Conservation (phyloP, 2,888 invertebrate genomes). For the Mycalesis mineus region DNA sequence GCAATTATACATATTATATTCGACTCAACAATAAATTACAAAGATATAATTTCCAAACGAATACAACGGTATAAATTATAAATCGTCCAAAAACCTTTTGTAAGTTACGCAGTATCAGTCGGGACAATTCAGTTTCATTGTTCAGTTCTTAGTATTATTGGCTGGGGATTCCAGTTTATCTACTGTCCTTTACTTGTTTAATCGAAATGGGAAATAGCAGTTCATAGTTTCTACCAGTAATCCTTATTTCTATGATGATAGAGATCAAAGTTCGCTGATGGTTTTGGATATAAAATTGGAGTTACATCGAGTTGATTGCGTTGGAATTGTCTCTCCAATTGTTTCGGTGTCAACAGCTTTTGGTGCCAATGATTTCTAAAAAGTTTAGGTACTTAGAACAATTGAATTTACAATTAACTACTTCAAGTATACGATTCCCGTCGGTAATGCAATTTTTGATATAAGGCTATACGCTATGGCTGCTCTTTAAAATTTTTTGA, state of each 20-base stretch:
- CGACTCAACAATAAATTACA: neutral
- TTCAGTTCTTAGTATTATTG: conserved; percentile 15
- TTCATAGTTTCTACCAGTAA: neutral
- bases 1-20: neutral
- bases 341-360: conserved; percentile 8
- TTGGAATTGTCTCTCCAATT: conserved; percentile 7
- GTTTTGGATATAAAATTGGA: conserved; percentile 2
- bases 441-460: too few species aligned
- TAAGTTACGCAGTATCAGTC: conserved; percentile 7
- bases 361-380: neutral
- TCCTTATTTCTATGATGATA: conserved; percentile 3
- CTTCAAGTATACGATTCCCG: neutral
- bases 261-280: neutral
- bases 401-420: neutral
- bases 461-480: too few species aligned
- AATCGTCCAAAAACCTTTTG: conserved; percentile 9
- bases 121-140: conserved; percentile 11
- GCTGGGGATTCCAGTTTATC: conserved; percentile 14
- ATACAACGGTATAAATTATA: conserved; percentile 6
- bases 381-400: neutral
- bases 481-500: too few species aligned
- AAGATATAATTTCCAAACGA: neutral
- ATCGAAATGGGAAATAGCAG: conserved; percentile 15
- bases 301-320: conserved; percentile 12
- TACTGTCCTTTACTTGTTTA: conserved; percentile 15